A percentile compares a stretch with the other conserved stretches of the same genome.
Conservation (phyloP, 2,888 invertebrate genomes). For the Parapristionchus giblindavisi region DNA sequence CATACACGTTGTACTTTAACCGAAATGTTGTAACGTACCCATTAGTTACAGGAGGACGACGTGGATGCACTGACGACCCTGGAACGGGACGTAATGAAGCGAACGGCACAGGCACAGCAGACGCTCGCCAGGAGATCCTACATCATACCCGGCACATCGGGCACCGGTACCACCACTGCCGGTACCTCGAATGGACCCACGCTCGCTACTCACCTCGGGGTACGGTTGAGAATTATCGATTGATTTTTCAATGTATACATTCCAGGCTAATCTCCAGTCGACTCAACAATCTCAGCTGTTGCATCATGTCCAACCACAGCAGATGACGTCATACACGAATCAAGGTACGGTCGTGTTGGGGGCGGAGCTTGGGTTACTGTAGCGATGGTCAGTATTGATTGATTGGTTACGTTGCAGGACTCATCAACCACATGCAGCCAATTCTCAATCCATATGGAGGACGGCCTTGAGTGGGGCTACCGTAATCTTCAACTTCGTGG, state of each 20-base stretch:
- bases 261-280: constrained; percentile 30
- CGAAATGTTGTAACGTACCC: not conserved
- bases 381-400: not conserved
- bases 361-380: not conserved
- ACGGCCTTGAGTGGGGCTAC: constrained; percentile 21
- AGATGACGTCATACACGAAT: constrained; percentile 17
- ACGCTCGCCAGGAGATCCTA: constrained; percentile 37
- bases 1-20: not conserved
- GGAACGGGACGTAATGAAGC: constrained; percentile 65
- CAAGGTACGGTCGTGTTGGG: not conserved
- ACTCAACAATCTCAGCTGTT: not conserved
- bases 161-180: constrained; percentile 3
- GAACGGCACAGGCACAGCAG: constrained; percentile 68
- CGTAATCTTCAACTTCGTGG: no score
- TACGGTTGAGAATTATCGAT: not conserved
- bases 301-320: constrained; percentile 25
- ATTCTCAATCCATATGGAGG: constrained; percentile 36
- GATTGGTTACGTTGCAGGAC: constrained; percentile 26
- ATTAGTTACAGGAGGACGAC: constrained; percentile 51
- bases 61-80: constrained; percentile 62
- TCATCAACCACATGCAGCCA: constrained; percentile 31
- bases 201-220: constrained; percentile 26
- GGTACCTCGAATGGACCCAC: constrained; percentile 18
- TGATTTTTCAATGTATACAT: not conserved
- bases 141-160: not conserved